phyloP scores from a whole-genome alignment of 2,888 invertebrate genomes.

The Netelia virgata region DNA sequence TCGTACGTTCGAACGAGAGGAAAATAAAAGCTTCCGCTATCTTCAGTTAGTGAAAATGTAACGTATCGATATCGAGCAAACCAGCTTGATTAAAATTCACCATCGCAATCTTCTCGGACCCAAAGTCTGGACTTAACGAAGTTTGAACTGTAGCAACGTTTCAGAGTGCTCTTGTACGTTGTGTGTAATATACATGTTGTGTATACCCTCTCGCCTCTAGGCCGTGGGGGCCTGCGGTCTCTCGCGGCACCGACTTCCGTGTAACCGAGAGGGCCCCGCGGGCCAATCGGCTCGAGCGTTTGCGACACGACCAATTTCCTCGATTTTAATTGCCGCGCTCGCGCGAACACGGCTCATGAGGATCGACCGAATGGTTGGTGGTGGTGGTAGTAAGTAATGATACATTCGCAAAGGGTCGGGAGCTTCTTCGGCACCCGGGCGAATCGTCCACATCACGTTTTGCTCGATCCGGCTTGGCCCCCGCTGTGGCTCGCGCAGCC shows the following conservation, averaged over 20 bases:
- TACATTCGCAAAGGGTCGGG: neutral
- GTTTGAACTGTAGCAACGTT: constrained; percentile 27
- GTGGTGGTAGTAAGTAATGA: neutral
- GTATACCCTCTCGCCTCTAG: constrained; percentile 16
- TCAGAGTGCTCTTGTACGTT: constrained; percentile 10
- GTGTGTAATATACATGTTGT: constrained; percentile 1
- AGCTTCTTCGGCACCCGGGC: constrained; percentile 53
- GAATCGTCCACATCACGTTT: constrained; percentile 56
- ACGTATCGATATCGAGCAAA: too few relatives aligned
- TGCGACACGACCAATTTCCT: constrained; percentile 70
- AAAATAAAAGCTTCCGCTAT: too few relatives aligned
- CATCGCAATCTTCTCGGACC: neutral
- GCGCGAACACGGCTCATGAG: constrained; percentile 22
- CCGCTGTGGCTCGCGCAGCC: constrained; percentile 53
- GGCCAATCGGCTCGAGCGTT: constrained; percentile 61
- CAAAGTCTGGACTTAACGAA: neutral
- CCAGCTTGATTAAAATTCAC: too few relatives aligned
- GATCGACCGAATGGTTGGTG: constrained; percentile 29
- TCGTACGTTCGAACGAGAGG: too few relatives aligned
- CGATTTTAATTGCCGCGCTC: constrained; percentile 68
- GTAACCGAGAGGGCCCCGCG: constrained; percentile 68
- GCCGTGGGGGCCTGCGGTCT: constrained; percentile 25
- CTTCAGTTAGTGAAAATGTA: too few relatives aligned
- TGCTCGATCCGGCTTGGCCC: constrained; percentile 57
- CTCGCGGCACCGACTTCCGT: constrained; percentile 65